Conservation (phyloP, 2,888 invertebrate genomes). For the Caenorhabditis sp. region DNA sequence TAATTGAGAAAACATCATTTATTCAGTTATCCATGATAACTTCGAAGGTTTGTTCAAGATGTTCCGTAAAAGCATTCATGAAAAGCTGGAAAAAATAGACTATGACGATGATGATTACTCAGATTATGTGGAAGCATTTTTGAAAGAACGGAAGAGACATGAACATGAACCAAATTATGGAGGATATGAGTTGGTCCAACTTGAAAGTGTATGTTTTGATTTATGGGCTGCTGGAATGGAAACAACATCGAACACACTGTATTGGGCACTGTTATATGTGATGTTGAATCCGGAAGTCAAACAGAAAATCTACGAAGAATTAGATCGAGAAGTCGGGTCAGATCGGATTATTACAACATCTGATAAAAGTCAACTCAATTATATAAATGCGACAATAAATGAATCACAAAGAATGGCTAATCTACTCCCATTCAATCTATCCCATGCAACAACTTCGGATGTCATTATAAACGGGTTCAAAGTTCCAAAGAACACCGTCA, state of each 20-base stretch:
- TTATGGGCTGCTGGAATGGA: conserved; percentile 57
- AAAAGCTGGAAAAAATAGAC: conserved; percentile 31
- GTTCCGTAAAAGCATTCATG: conserved; percentile 34
- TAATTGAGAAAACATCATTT: neutral
- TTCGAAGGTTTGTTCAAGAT: conserved; percentile 23
- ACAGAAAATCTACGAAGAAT: conserved; percentile 36
- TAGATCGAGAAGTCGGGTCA: conserved; percentile 34
- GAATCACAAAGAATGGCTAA: conserved; percentile 47
- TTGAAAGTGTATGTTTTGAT: conserved; percentile 43
- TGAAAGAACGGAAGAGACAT: conserved; percentile 42
- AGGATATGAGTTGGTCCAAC: conserved; percentile 37
- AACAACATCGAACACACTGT: conserved; percentile 49
- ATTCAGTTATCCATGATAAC: conserved; percentile 24
- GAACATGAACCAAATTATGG: conserved; percentile 35
- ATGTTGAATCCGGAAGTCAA: conserved; percentile 36
- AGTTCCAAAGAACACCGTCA: conserved; percentile 32
- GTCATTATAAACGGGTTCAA: conserved; percentile 25
- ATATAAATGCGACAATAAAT: conserved; percentile 40
- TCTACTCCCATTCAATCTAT: conserved; percentile 43
- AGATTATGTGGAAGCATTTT: conserved; percentile 46
- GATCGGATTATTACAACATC: conserved; percentile 36
- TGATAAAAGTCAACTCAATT: conserved; percentile 30
- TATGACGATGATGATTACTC: conserved; percentile 43
- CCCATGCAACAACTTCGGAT: conserved; percentile 21
- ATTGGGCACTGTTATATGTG: conserved; percentile 45